Base-by-base conservation (phyloP, 2,888 invertebrate species). In the Spodoptera littoralis region DNA sequence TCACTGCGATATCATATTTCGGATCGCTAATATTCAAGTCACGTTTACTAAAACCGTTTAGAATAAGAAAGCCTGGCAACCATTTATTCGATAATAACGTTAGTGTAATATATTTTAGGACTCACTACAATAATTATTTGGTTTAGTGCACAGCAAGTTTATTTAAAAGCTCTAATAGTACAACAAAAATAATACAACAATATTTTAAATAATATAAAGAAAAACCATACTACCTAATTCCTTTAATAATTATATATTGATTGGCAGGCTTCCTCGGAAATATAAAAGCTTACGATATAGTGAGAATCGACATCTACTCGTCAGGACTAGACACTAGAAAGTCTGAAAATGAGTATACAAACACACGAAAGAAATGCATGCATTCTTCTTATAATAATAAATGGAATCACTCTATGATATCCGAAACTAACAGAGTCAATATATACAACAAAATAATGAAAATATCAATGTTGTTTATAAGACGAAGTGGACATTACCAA, bases 311-410 rank as follows among this genome's bases (percentile, higher is more conserved):
- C 82, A 88, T 80, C 90, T 90, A 92, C 89, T 89, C 87, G 85
- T 88, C 89, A 90, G 88, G 93, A 94, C 94, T 94, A 94, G 94
- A 93, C 88, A 90, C 91, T 92, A 92, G 84, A 87, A 89, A 89
- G 87, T 90, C 87, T 88, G 90, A 91, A 90, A 90, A 91, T 91
- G 92, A 93, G 89, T 92, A 89, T 84, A 92, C 93, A 92, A 88
- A 91, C 93, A 94, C 90, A 92, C 93, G 65, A 88, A 88, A 93
- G 92, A 94, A 94, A 94, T 94, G 92, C 94, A 94, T 89, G 92
- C 94, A 94, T 92, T 90, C 93, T 87, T 90, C 93, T 93, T 93
- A 94, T 85, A 62, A 77, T 71, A 92, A 89, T 91, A 94, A 93
- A 94, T 94, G 94, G 94, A 94, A 94, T 94, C 94, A 91, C 91